These are phyloP conservation scores for Troides aeacus DNA, from an alignment of 2,888 invertebrate species.

Conservation along the genomic window DNA sequence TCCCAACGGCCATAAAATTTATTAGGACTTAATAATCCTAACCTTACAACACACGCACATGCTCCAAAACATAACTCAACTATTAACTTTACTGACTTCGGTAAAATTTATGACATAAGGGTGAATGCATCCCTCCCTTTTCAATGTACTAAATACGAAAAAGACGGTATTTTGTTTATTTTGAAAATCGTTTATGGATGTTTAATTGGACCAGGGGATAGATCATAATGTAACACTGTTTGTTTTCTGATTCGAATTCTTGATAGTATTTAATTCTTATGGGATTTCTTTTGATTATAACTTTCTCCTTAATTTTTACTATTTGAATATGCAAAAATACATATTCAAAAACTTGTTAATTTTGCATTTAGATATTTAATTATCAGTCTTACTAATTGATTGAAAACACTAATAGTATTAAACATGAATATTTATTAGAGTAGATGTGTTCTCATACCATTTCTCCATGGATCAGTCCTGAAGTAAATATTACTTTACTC, in stretches of 20 bases:
- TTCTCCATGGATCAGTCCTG: too few species aligned
- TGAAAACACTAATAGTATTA: too few species aligned
- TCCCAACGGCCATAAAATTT: slow-evolving; percentile 66
- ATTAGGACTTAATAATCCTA: slow-evolving; percentile 75
- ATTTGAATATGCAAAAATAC: too few species aligned
- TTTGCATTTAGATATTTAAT: too few species aligned
- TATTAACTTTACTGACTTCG: slow-evolving; percentile 52
- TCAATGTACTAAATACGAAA: slow-evolving; percentile 37
- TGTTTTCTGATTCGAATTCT: slow-evolving; percentile 16
- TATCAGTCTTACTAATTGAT: too few species aligned
- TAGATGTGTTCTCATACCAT: too few species aligned
- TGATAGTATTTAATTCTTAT: slow-evolving; percentile 8
- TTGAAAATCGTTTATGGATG: slow-evolving; percentile 68
- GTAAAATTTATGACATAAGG: slow-evolving; percentile 71
- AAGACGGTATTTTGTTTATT: slow-evolving; percentile 55
- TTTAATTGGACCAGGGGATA: slow-evolving; percentile 61
- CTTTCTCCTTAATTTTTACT: background rate
- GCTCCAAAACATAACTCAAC: slow-evolving; percentile 63
- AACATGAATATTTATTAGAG: too few species aligned
- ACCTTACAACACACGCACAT: slow-evolving; percentile 67
- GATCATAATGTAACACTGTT: slow-evolving; percentile 25
- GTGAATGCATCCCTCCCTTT: slow-evolving; percentile 50
- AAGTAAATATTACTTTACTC: too few species aligned
- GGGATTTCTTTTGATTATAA: slow-evolving; percentile 9
- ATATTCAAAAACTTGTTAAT: too few species aligned